A percentile compares a stretch with the other conserved stretches of the same genome.
phyloP scores from a whole-genome alignment of 2,797 vertebrate species.

The Perdix hodgsoniae region DNA sequence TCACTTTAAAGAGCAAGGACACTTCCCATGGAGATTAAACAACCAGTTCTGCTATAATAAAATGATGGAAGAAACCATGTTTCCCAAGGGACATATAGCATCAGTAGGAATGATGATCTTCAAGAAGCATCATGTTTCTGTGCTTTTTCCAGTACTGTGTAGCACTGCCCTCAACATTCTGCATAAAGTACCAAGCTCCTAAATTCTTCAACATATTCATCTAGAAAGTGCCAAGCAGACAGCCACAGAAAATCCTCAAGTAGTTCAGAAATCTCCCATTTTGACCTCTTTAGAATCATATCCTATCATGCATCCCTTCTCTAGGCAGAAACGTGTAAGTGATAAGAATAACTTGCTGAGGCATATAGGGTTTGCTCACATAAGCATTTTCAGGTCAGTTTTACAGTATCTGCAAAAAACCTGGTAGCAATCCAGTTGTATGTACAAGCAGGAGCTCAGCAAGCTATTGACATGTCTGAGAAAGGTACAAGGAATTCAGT shows the following conservation, averaged over 20 bases:
- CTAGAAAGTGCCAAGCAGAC: not conserved
- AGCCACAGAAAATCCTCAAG: not conserved
- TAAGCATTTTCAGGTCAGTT: not conserved
- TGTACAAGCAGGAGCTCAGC: not conserved
- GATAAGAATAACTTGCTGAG: not conserved
- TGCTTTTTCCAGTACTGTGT: not conserved
- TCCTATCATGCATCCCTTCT: not conserved
- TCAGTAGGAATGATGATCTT: not conserved
- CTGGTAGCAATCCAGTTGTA: not conserved
- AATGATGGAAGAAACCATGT: not conserved
- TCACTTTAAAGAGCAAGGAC: not conserved
- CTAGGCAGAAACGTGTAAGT: not conserved
- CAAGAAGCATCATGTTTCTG: not conserved
- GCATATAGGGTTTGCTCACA: not conserved
- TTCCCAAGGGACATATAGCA: not conserved
- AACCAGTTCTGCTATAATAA: not conserved
- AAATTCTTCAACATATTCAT: not conserved
- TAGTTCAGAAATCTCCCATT: not conserved
- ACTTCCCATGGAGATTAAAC: not conserved
- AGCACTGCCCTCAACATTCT: not conserved
- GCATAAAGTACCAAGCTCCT: accelerated
- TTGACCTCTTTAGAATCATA: not conserved
- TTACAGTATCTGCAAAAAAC: not conserved
- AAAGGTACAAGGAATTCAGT: conserved; percentile 5
- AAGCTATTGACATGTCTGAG: conserved; percentile 17